Evolutionary conservation across 2,113 vertebrate genomes (phyloP).

Genomic region (Nerophis ophidion): DNA sequence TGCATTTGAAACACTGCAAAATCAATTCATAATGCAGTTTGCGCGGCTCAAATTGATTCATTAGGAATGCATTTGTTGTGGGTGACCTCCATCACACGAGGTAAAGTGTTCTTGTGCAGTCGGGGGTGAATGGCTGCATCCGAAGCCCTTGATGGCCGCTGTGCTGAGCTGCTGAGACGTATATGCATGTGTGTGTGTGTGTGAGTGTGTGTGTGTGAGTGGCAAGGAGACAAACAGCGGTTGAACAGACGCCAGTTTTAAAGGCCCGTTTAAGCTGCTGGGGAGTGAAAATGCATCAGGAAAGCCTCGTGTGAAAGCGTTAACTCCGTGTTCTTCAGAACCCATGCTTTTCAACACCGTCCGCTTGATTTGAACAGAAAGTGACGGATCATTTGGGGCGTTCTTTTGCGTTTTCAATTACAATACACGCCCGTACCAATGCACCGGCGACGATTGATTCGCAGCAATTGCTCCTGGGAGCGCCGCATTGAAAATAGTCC

Average conservation of each 20-base stretch:
- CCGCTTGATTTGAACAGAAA: too few relatives aligned
- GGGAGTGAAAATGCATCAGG: neutral
- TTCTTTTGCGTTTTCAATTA: neutral
- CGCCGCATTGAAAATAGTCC: conserved; percentile 23
- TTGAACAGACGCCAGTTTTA: conserved; percentile 23
- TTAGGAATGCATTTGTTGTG: conserved; percentile 26
- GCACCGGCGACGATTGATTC: conserved; percentile 21
- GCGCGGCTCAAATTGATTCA: conserved; percentile 21
- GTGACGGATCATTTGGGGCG: neutral
- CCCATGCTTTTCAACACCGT: neutral
- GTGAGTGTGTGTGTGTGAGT: neutral
- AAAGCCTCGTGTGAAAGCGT: neutral
- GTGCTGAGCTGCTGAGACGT: conserved; percentile 32
- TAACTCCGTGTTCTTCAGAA: conserved; percentile 5
- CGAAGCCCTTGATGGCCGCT: conserved; percentile 21
- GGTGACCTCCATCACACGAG: conserved; percentile 14
- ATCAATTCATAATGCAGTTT: conserved; percentile 12
- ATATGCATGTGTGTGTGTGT: conserved; percentile 6
- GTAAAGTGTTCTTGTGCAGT: neutral
- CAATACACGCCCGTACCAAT: conserved; percentile 6
- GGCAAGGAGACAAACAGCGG: neutral
- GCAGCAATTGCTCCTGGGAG: conserved; percentile 14
- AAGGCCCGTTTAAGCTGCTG: conserved; percentile 13
- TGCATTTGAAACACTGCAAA: conserved; percentile 14
- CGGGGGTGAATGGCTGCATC: conserved; percentile 1